Evolutionary conservation across 2,888 invertebrate species (phyloP).

Genomic region (Apamea anceps): DNA sequence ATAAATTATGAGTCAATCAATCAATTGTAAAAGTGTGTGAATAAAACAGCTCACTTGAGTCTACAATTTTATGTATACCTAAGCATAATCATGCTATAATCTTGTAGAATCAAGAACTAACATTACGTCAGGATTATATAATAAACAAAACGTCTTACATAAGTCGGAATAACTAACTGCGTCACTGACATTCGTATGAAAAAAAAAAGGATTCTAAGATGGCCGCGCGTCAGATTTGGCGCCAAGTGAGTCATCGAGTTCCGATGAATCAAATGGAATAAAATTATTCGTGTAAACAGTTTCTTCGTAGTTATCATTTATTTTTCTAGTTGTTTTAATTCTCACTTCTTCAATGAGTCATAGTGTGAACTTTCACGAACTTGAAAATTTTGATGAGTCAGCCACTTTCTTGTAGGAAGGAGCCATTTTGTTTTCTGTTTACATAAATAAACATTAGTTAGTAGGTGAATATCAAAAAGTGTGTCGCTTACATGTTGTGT

Average conservation of each 20-base stretch:
- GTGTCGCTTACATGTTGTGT: slow-evolving; percentile 12
- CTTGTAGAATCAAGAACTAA: slow-evolving; percentile 39
- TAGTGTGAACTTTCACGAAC: slow-evolving; percentile 42
- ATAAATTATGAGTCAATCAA: slow-evolving; percentile 35
- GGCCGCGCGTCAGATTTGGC: slow-evolving; percentile 61
- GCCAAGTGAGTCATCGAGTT: slow-evolving; percentile 65
- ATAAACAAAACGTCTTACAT: slow-evolving; percentile 55
- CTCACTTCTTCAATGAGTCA: slow-evolving; percentile 48
- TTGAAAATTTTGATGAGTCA: slow-evolving; percentile 43
- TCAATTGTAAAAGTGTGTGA: slow-evolving; percentile 26
- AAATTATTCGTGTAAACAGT: slow-evolving; percentile 32
- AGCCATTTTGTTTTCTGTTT: slow-evolving; percentile 19
- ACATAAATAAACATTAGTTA: slow-evolving; percentile 36
- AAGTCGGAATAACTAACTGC: slow-evolving; percentile 39
- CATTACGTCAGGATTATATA: slow-evolving; percentile 60
- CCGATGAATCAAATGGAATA: slow-evolving; percentile 63
- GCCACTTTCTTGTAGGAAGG: slow-evolving; percentile 16
- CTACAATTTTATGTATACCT: slow-evolving; percentile 34
- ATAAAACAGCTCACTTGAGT: slow-evolving; percentile 24
- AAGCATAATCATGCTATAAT: slow-evolving; percentile 26
- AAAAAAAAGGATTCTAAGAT: slow-evolving; percentile 56
- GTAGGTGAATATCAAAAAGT: slow-evolving; percentile 30
- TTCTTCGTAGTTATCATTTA: slow-evolving; percentile 45
- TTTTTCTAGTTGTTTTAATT: slow-evolving; percentile 22
- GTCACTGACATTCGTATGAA: slow-evolving; percentile 57